Evolutionary conservation across 2,113 vertebrate genomes (phyloP), one percentile per base, ranked within the genome.

Genomic region (Prunella himalayana): DNA sequence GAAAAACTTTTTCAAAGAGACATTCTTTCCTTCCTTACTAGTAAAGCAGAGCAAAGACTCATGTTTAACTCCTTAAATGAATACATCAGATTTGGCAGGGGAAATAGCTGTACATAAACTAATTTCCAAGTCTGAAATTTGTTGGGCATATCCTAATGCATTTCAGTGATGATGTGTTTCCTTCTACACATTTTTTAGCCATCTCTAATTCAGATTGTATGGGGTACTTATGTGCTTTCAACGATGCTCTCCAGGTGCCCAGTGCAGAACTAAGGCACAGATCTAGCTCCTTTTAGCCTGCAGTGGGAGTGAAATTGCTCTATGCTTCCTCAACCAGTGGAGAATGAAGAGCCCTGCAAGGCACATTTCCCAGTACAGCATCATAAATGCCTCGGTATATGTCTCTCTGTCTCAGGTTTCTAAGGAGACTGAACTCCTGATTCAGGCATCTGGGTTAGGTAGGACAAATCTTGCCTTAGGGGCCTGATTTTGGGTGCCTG

Each of bases 41-140:
- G 15, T n/a, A 54, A 82, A 93, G 85, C 50, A 83, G 66, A 93
- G 6, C n/a, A 70, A 80, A 61, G 33, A n/a, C 47, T 86, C 33
- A 8, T 47, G 33, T 39, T 92, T 93, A 93, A 93, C 86, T 80
- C 80, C 33, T 92, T 70, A 90, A 86, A 66, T 45, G 42, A 92
- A 82, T 76, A 25, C 10, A 57, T 13, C 4, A 20, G 11, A 39
- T 63, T 80, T 61, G 21, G 7, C 12, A 70, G 82, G 20, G 31
- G 17, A 79, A 27, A 72, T 15, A 81, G 5, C 31, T 50, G 5
- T 17, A 37, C 47, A 6, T 33, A 72, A 88, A 57, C 24, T 66
- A 0, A 61, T 93, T 85, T 87, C 41, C 35, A 66, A 49, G 15
- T 77, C 53, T 88, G 17, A 90, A 53, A 69, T 30, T 39, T 80